A percentile compares a stretch with the other conserved stretches of the same genome.
Evolutionary conservation across 2,113 vertebrate species (phyloP).

Genomic region (Crotalus viridis): DNA sequence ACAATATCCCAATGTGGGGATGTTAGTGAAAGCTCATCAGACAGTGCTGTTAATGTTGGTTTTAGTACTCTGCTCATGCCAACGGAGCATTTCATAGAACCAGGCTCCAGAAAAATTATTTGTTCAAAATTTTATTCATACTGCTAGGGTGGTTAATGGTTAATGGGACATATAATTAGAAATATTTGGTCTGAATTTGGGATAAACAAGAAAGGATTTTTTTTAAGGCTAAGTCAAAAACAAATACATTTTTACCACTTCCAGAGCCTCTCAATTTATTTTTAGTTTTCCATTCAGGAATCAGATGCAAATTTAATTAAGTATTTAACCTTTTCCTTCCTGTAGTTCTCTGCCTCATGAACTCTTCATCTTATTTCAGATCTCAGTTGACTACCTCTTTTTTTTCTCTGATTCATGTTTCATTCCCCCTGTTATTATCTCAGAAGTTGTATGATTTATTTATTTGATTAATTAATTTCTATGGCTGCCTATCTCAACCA

Average conservation of each 20-base stretch:
- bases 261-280: constrained; percentile 51
- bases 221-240: constrained; percentile 42
- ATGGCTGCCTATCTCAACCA: background rate
- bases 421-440: constrained; percentile 35
- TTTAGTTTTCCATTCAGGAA: constrained; percentile 58
- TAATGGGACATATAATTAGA: constrained; percentile 22
- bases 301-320: constrained; percentile 61
- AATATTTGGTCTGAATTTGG: constrained; percentile 23
- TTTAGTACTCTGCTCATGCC: background rate
- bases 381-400: constrained; percentile 38
- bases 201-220: constrained; percentile 29
- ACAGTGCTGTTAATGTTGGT: background rate
- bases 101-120: background rate
- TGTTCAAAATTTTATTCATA: background rate
- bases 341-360: constrained; percentile 42
- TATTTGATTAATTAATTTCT: background rate
- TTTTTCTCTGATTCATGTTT: constrained; percentile 28
- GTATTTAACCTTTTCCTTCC: constrained; percentile 65
- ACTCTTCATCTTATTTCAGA: constrained; percentile 49
- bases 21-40: background rate
- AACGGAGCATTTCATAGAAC: background rate
- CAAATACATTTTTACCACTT: constrained; percentile 46
- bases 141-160: background rate
- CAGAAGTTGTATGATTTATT: constrained; percentile 21
- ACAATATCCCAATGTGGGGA: background rate